Base-by-base conservation (phyloP, 2,797 vertebrate genomes). In the Sebastes hubbsi region DNA sequence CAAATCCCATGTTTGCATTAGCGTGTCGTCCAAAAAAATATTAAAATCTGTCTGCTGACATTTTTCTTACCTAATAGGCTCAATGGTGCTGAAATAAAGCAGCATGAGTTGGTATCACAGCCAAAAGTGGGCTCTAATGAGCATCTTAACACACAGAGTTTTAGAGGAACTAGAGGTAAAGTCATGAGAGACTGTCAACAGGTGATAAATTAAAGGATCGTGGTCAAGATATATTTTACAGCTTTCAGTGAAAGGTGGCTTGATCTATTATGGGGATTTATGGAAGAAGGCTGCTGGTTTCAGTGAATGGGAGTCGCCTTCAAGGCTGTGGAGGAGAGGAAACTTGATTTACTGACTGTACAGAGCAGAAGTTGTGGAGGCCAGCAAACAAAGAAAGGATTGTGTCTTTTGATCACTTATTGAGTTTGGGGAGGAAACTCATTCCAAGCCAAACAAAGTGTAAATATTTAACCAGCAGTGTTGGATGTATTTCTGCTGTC, bases 401-500 rank as follows among this genome's bases (percentile, higher is more conserved):
- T 42, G 13, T 86, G 72, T 74, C 29, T 81, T 82, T 54, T 81
- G 36, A 79, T 78, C 24, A 30, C 5, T 75, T 36, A 16, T 18
- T 68, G 27, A 72, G 60, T 65, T 62, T 24, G 34, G 73, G 64
- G 18, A 42, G 22, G 32, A 77, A 80, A 83, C 27, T 6, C 5
- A 20, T 25, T 76, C 70, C 54, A 74, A 78, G 10, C 27, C 42
- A 73, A 73, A 88, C 18, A 85, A 62, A 75, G 52, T 18, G 32
- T 81, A 85, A 87, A 86, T 88, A 80, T 84, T 86, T 71, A 66
- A 32, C 59, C 36, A 69, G 56, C 27, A 55, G 14, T 29, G 65
- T 60, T 52, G 46, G 70, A 70, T 73, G 69, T 58, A 61, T 79
- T 83, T 72, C 20, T 49, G 46, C 42, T 34, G 16, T 34, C 20